Evolutionary conservation across 2,797 vertebrate species (phyloP), one percentile per base, ranked within the genome.

Genomic region (Molossus molossus): DNA sequence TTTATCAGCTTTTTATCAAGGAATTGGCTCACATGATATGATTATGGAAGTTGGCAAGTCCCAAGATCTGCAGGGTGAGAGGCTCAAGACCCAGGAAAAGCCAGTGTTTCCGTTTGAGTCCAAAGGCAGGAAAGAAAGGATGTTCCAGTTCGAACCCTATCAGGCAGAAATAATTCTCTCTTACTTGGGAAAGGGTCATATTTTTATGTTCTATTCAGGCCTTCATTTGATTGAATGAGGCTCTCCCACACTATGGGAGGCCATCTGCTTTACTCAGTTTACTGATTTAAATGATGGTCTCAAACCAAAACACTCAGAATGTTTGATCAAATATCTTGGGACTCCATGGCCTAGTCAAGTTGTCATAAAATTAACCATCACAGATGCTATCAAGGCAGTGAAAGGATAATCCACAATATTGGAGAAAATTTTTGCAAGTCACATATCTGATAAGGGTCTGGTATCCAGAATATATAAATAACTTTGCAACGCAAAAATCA

Each of bases 241-340:
- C 27, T 53, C 20, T 79, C 53, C 65, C 5, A 40, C 3, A 40
- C 50, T 80, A 57, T 45, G 40, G 29, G 76, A 13, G 48, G 65
- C 40, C 94, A 65, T 25, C 57, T 76, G 55, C 55, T 95, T 82
- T 93, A 72, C 21, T 83, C 27, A 27, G 25, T 53, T 14, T 55
- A 77, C 11, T 83, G 12, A 12, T 93, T 87, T 91, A 72, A 84
- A 76, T 60, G 58, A 45, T 80, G 88, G 57, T 87, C 70, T 75
- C 21, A 45, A 9, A 37, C 55, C 21, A 12, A 90, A 87, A 94
- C 64, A 91, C 33, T 33, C 60, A 75, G 27, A 87, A 69, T 33
- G 7, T 53, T 20, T 93, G 21, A 94, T 13, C 37, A 76, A 75
- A 33, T 84, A 64, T 55, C 45, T 69, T 20, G 13, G 25, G 6